A percentile compares a stretch with the other conserved stretches of the same genome.
Conservation (phyloP, 2,797 vertebrate genomes). For the Strix occidentalis region DNA sequence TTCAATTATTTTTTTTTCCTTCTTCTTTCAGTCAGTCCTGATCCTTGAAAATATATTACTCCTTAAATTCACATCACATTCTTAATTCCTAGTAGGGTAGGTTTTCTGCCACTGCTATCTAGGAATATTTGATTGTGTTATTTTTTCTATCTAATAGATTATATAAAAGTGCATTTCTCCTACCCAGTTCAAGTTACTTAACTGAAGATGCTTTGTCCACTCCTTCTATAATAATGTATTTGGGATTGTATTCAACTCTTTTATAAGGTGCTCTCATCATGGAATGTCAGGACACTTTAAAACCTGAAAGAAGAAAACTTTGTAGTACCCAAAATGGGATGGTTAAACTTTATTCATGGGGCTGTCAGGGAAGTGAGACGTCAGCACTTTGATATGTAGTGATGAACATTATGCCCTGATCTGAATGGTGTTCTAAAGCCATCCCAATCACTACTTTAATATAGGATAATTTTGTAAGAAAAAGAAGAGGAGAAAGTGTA, state of each 20-base stretch:
- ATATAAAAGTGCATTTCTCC: neutral
- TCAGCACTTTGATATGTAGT: neutral
- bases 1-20: neutral
- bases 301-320: neutral
- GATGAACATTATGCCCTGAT: neutral
- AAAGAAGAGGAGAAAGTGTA: neutral
- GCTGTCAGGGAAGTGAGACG: neutral
- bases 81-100: neutral
- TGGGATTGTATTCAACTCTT: neutral
- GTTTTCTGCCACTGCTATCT: neutral
- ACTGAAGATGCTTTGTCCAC: neutral
- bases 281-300: neutral
- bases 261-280: neutral
- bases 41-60: neutral
- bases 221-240: neutral
- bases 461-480: neutral
- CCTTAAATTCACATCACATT: neutral
- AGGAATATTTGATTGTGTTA: neutral
- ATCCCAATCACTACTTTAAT: neutral
- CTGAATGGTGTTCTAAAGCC: neutral
- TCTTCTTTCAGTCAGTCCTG: neutral
- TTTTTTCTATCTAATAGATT: neutral
- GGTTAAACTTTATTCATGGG: neutral
- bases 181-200: neutral
- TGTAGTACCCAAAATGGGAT: neutral